Evolutionary conservation across 2,113 vertebrate species (phyloP), one percentile per base, ranked within the genome.

Genomic region (Mesembrinibis cayennensis): DNA sequence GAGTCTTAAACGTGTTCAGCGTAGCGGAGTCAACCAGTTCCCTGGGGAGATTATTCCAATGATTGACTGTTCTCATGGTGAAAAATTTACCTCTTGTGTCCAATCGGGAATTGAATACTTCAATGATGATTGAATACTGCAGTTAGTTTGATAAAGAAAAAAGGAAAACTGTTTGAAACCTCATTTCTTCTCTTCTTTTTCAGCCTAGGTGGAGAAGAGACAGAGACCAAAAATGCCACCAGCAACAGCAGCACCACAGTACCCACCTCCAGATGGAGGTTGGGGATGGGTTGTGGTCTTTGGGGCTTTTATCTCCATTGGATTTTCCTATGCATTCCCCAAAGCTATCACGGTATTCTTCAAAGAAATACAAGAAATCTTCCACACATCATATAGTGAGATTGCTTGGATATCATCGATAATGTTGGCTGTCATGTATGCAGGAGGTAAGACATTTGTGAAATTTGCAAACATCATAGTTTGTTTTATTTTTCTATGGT

Each of bases 401-500:
- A 98, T 99, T 58, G 99, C 99, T 7, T 99, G 99, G 99, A 99
- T 99, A 97, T 99, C 99, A 63, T 99, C 99, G 3, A 99, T 99
- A 96, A 99, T 99, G 99, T 97, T 99, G 30, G 99, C 99, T 30
- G 99, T 99, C 95, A 99, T 99, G 99, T 99, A 99, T n/a, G 99
- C 99, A 78, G 99, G 99, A 98, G 99, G 99, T 99, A 98, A 98
- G 98, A 32, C 7, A 89, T 58, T 90, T 11, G 4, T 49, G n/a
- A 92, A 70, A 77, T 80, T 73, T 69, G 16, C 21, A 42, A 76
- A 86, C 79, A 36, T 7, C 17, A 38, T 55, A 26, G 23, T 4
- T 82, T 45, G 15, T 0, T 40, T 77, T n/a, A 49, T 18, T 38
- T 42, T 38, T 19, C 11, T 55, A 8, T 52, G n/a, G 1, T 90